A percentile compares a stretch with the other conserved stretches of the same genome.
These are phyloP conservation scores for Lysandra coridon DNA, from an alignment of 2,888 invertebrate genomes.

Conservation along the genomic window DNA sequence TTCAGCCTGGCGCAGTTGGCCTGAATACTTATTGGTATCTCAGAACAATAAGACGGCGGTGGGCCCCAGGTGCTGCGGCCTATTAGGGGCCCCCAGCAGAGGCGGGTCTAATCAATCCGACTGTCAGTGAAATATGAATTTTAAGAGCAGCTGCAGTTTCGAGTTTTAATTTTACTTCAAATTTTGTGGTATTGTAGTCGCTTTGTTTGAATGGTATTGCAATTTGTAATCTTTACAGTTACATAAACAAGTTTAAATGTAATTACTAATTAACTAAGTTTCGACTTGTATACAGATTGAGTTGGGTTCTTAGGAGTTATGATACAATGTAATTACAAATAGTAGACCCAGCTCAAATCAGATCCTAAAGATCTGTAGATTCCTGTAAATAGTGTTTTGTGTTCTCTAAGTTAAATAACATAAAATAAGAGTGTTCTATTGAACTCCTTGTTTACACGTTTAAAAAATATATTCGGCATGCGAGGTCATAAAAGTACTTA, in stretches of 20 bases:
- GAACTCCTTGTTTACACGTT: neutral
- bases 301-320: too few species aligned
- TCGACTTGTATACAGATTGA: neutral
- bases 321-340: too few species aligned
- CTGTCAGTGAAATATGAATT: slow-evolving; percentile 17
- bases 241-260: neutral
- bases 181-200: slow-evolving; percentile 4
- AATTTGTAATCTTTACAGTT: neutral
- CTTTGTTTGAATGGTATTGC: neutral
- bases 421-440: too few species aligned
- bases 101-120: slow-evolving; percentile 17
- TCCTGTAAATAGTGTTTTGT: too few species aligned
- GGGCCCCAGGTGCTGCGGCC: neutral
- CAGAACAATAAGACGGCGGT: slow-evolving; percentile 6
- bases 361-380: too few species aligned
- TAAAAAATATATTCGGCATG: neutral
- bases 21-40: neutral
- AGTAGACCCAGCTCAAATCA: too few species aligned
- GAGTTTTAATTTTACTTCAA: neutral
- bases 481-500: neutral
- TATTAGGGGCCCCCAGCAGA: neutral
- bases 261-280: neutral
- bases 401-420: too few species aligned
- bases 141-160: neutral
- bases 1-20: neutral